A percentile compares a stretch with the other conserved stretches of the same genome.
phyloP scores from a whole-genome alignment of 2,888 invertebrate genomes.

The Osedax frankpressi region DNA sequence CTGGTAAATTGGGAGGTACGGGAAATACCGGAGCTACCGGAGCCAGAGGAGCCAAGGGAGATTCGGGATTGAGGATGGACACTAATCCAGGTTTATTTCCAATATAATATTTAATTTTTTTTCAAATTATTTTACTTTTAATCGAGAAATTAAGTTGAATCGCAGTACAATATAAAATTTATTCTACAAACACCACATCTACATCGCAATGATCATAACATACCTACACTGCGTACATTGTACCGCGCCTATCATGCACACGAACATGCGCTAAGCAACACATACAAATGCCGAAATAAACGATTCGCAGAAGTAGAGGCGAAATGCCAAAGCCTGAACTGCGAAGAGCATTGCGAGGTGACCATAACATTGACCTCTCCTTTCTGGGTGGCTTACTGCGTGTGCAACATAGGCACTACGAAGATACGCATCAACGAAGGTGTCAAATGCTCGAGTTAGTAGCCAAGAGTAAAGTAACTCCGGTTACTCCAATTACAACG shows the following conservation, averaged over 20 bases:
- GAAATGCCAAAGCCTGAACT: not conserved
- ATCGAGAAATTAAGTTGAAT: too few species aligned
- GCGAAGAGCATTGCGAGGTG: slow-evolving; percentile 5
- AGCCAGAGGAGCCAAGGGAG: not conserved
- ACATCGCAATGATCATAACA: too few species aligned
- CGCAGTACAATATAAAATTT: too few species aligned
- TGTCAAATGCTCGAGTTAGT: not conserved
- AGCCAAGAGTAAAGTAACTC: too few species aligned
- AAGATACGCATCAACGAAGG: not conserved
- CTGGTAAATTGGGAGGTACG: not conserved
- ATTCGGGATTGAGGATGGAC: not conserved
- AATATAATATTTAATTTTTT: not conserved
- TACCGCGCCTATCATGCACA: too few species aligned
- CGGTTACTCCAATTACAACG: too few species aligned
- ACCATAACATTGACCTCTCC: not conserved
- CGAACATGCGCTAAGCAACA: too few species aligned
- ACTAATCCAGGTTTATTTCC: not conserved
- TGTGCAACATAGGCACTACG: not conserved
- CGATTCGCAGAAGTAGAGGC: not conserved
- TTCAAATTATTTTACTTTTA: too few species aligned
- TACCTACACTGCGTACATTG: too few species aligned
- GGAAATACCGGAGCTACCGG: slow-evolving; percentile 1
- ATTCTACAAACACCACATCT: too few species aligned
- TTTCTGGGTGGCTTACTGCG: not conserved
- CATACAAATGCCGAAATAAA: too few species aligned